Conservation (phyloP, 2,113 vertebrate species). For the Potamarius usumacintae region DNA sequence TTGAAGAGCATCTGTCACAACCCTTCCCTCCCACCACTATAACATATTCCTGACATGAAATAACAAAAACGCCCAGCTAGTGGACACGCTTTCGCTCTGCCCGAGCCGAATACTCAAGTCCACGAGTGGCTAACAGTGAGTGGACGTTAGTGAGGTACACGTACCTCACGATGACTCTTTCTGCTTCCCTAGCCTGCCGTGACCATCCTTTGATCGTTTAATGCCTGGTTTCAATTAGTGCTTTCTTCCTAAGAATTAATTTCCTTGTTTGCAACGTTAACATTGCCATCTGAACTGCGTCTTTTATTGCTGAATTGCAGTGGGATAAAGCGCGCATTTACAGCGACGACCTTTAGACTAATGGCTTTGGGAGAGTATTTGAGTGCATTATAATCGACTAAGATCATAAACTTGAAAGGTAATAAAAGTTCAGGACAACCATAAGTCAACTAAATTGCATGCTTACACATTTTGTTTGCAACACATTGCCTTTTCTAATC, state of each 20-base stretch:
- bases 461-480: background rate
- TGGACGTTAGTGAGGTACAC: background rate
- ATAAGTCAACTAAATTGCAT: slow-evolving; percentile 26
- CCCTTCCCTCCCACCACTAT: slow-evolving; percentile 3
- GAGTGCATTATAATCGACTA: background rate
- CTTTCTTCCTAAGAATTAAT: background rate
- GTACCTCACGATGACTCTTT: background rate
- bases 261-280: too few species aligned
- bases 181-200: background rate
- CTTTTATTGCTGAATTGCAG: background rate
- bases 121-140: too few species aligned
- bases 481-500: background rate
- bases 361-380: background rate
- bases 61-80: slow-evolving; percentile 35
- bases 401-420: slow-evolving; percentile 18
- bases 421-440: slow-evolving; percentile 6
- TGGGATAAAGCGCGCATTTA: background rate
- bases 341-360: background rate
- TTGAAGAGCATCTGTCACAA: slow-evolving; percentile 24
- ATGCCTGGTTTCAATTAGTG: background rate
- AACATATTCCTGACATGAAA: slow-evolving; percentile 39
- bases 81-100: background rate
- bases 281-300: background rate
- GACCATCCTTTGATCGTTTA: background rate
- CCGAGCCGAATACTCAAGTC: background rate